These are phyloP conservation scores for Craniophora ligustri DNA, from an alignment of 2,888 invertebrate species.

Conservation along the genomic window DNA sequence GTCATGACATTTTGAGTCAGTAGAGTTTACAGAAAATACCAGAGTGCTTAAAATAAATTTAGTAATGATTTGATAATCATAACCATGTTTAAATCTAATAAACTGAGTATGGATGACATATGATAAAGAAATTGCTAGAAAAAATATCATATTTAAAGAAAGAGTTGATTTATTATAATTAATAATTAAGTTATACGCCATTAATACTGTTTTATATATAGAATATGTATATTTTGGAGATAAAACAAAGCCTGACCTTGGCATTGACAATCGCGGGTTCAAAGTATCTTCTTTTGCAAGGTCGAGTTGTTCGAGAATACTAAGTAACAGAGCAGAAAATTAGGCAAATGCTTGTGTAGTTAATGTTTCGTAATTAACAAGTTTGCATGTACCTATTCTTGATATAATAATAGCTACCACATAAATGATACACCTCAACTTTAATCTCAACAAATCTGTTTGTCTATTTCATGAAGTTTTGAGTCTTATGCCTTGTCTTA, in stretches of 20 bases:
- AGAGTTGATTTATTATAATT: conserved; percentile 24
- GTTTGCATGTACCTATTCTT: neutral
- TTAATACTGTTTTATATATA: conserved; percentile 19
- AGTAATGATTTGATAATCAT: conserved; percentile 2
- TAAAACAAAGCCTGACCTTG: conserved; percentile 61
- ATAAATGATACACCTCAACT: neutral
- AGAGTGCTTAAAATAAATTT: neutral
- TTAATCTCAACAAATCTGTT: neutral
- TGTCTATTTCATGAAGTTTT: too few relatives aligned
- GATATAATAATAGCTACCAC: neutral
- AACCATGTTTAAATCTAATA: neutral
- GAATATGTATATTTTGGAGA: conserved; percentile 18
- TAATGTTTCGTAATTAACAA: neutral
- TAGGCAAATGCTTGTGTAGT: neutral
- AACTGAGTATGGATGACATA: neutral
- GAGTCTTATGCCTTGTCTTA: too few relatives aligned
- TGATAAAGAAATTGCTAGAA: neutral
- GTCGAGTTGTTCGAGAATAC: conserved; percentile 53
- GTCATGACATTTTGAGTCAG: neutral
- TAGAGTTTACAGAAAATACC: neutral
- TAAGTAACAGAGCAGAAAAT: conserved; percentile 22
- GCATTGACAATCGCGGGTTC: conserved; percentile 66
- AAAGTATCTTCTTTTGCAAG: conserved; percentile 67
- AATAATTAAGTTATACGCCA: conserved; percentile 27
- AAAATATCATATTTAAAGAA: conserved; percentile 11